Evolutionary conservation across 1,140 invertebrate genomes (phyloP).

Genomic region (Lysiphlebus fabarum): DNA sequence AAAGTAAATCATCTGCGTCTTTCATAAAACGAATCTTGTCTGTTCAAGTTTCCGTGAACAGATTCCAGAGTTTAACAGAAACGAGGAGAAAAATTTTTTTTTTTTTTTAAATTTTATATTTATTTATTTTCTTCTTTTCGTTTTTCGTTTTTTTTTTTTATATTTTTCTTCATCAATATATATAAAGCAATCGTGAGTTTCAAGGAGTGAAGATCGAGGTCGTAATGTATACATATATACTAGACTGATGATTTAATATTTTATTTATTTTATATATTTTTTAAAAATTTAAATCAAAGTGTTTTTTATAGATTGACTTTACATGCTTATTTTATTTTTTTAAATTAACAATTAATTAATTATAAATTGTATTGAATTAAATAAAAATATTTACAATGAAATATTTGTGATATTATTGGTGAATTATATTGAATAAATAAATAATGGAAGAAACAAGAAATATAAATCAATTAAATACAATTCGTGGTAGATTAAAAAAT

Average conservation of each 20-base stretch:
- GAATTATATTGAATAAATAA: slow-evolving; percentile 5
- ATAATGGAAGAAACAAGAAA: slow-evolving; percentile 7
- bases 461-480: not conserved
- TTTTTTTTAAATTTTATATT: not conserved
- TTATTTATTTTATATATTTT: too few species aligned
- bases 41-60: too few species aligned
- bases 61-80: too few species aligned
- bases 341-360: too few species aligned
- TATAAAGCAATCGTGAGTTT: slow-evolving; percentile 20
- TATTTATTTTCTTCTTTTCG: not conserved
- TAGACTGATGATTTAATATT: too few species aligned
- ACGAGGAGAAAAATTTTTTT: too few species aligned
- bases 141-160: not conserved
- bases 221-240: not conserved
- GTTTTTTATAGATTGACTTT: slow-evolving; percentile 3
- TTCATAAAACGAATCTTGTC: too few species aligned
- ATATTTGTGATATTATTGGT: not conserved
- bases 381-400: too few species aligned
- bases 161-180: slow-evolving; percentile 12
- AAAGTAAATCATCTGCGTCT: too few species aligned
- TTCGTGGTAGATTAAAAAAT: slow-evolving; percentile 7
- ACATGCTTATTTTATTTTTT: too few species aligned
- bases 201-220: slow-evolving; percentile 2
- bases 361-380: too few species aligned
- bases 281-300: too few species aligned